Evolutionary conservation across 2,797 vertebrate species (phyloP).

Genomic region (Remorina albescens): DNA sequence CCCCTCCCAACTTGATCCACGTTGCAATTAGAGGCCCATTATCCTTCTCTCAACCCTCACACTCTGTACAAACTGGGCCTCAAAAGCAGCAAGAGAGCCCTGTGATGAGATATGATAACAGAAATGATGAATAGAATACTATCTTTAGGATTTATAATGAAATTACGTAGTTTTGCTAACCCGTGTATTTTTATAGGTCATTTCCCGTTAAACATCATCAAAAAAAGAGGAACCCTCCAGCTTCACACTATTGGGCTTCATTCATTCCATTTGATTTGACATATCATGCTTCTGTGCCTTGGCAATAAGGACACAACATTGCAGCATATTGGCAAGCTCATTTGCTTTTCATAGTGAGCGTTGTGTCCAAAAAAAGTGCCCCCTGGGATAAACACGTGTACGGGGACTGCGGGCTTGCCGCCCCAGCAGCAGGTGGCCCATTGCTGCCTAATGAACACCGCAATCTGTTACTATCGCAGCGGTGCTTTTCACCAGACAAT

Average conservation of each 20-base stretch:
- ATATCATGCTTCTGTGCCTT: constrained; percentile 96
- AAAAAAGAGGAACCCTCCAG: constrained; percentile 63
- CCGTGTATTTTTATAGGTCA: constrained; percentile 71
- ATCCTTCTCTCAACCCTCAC: constrained; percentile 72
- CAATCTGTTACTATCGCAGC: constrained; percentile 98
- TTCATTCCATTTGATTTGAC: constrained; percentile 93
- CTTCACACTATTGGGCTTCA: constrained; percentile 87
- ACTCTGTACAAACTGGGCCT: constrained; percentile 74
- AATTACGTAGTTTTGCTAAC: constrained; percentile 71
- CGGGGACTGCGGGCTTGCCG: constrained; percentile 91
- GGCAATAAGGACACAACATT: constrained; percentile 98
- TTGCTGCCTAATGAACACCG: constrained; percentile 99
- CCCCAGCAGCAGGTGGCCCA: constrained; percentile 99
- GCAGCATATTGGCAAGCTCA: constrained; percentile 99
- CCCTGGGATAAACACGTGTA: constrained; percentile 95
- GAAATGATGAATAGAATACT: constrained; percentile 68
- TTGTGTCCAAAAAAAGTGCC: constrained; percentile 92
- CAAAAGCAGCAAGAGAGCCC: constrained; percentile 71
- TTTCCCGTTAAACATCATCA: constrained; percentile 65
- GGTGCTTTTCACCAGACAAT: constrained; percentile 99
- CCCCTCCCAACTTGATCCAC: constrained; percentile 73
- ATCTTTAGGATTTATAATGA: constrained; percentile 72
- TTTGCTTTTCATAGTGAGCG: constrained; percentile 96
- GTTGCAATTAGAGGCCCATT: constrained; percentile 84
- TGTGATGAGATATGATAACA: constrained; percentile 80